These are phyloP conservation scores for Ciconia boyciana DNA, from an alignment of 2,113 vertebrate species.

Conservation along the genomic window DNA sequence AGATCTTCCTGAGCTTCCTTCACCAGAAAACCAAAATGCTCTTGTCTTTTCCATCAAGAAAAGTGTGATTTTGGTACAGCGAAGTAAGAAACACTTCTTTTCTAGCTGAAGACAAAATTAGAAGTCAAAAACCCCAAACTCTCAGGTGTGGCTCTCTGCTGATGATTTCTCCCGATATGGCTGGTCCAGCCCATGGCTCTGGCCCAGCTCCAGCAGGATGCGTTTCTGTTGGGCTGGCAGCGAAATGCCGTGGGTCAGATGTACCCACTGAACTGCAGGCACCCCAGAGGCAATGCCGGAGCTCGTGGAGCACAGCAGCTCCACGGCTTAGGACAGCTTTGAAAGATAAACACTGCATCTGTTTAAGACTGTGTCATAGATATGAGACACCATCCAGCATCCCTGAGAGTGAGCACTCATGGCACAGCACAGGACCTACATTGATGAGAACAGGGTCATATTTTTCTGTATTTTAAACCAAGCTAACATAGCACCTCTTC, in stretches of 20 bases:
- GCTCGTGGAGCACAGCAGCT: neutral
- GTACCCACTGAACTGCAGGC: neutral
- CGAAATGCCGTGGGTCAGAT: accelerated
- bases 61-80: neutral
- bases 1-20: neutral
- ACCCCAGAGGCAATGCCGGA: accelerated
- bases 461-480: neutral
- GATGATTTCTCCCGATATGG: neutral
- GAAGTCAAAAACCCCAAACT: neutral
- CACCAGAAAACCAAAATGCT: neutral
- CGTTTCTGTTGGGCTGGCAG: neutral
- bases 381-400: neutral
- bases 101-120: neutral
- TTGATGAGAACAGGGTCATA: neutral
- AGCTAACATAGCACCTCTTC: neutral
- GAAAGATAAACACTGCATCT: neutral
- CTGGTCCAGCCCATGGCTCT: neutral
- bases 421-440: neutral
- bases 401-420: neutral
- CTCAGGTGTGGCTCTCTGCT: neutral
- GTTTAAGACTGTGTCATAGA: neutral
- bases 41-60: neutral
- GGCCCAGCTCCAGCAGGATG: neutral
- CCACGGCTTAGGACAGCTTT: accelerated
- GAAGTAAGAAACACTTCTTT: neutral